Evolutionary conservation across 2,113 vertebrate species (phyloP).

Genomic region (Poeciliopsis prolifica): DNA sequence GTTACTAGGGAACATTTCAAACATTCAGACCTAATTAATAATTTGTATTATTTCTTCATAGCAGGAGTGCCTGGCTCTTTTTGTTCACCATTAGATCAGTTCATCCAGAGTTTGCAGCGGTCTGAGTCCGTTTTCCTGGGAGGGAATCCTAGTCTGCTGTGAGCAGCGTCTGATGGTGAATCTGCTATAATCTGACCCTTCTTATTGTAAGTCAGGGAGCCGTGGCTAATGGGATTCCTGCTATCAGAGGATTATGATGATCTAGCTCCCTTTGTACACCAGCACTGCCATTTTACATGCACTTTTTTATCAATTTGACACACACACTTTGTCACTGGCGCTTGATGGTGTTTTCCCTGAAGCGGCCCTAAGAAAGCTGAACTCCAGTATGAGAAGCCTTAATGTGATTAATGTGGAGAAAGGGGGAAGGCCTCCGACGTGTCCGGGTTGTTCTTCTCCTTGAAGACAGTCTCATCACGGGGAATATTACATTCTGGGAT

Average conservation of each 20-base stretch:
- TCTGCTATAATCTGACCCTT: slow-evolving; percentile 63
- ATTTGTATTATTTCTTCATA: no score
- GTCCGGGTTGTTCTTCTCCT: slow-evolving; percentile 42
- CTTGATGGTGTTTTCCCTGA: not conserved
- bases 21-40: no score
- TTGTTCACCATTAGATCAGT: not conserved
- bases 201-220: slow-evolving; percentile 67
- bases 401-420: slow-evolving; percentile 52
- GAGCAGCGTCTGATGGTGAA: slow-evolving; percentile 38
- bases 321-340: slow-evolving; percentile 49
- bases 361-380: not conserved
- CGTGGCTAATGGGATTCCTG: slow-evolving; percentile 69
- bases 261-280: slow-evolving; percentile 47
- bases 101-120: slow-evolving; percentile 24
- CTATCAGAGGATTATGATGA: slow-evolving; percentile 66
- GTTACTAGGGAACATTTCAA: no score
- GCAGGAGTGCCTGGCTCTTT: not conserved
- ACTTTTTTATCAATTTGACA: slow-evolving; percentile 65
- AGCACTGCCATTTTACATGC: slow-evolving; percentile 46
- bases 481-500: slow-evolving; percentile 52
- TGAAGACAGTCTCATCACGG: slow-evolving; percentile 54
- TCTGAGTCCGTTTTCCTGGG: not conserved
- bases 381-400: not conserved
- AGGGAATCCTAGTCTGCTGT: slow-evolving; percentile 24
- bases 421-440: slow-evolving; percentile 36